Evolutionary conservation across 2,888 invertebrate species (phyloP), one percentile per base, ranked within the genome.

Genomic region (Sialis fuliginosa): DNA sequence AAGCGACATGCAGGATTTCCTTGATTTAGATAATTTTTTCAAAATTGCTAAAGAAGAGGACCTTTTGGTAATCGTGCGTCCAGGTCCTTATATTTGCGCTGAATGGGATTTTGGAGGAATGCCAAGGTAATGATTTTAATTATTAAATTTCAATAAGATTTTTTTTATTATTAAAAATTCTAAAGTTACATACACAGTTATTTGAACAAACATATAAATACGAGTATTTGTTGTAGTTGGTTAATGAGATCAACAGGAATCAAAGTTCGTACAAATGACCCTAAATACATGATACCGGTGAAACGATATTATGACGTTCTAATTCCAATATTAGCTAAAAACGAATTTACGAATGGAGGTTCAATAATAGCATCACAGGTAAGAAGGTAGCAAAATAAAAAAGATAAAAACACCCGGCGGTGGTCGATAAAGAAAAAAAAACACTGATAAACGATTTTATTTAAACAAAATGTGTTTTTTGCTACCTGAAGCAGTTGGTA

Each of bases 61-160:
- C 49, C 66, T 95, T 35, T 65, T 81, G 30, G 88, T 90, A 1
- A 74, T 92, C 43, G 64, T 93, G 1, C 68, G 93, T 30, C 81
- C 88, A 0, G 93, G 93, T 0, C 93, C 93, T 0, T 95, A 89
- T 57, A 91, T 93, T 54, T 90, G 90, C 62, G 89, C 85, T 9
- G 93, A 95, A 68, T 79, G 90, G 64, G 92, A 93, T 49, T 64
- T 62, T 48, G 65, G 65, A 30, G 64, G 65, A 6, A 51, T 62
- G 35, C 63, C 63, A 4, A 54, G 54, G 55, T 55, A 49, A 39
- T 22, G 12, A 31, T 31, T 32, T 5, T 12, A 12, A 39, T 9
- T 39, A 22, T 22, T 22, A 22, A 22, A 22, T 22, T 2, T 22
- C 4, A 22, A 22, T 22, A 4, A 2, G 22, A 22, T 2, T 22